phyloP scores from a whole-genome alignment of 92 coral and sea anemone genomes.

The Pocillopora meandrina region DNA sequence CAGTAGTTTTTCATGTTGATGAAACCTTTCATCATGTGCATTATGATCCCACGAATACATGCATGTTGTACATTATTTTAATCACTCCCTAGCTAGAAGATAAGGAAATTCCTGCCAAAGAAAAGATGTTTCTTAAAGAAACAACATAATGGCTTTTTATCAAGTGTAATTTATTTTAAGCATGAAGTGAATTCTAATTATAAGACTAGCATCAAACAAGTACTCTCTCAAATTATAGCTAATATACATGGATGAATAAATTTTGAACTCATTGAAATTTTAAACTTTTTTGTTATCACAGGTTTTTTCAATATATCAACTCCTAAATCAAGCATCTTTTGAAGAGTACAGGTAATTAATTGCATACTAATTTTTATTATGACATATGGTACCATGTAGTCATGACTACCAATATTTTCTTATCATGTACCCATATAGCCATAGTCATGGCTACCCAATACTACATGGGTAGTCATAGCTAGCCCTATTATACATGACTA shows the following conservation, averaged over 20 bases:
- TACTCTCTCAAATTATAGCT: background rate
- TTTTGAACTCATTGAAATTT: background rate
- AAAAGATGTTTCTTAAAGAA: too few species aligned
- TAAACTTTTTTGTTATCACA: background rate
- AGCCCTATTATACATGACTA: too few species aligned
- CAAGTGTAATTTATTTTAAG: too few species aligned
- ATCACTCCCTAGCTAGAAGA: too few species aligned
- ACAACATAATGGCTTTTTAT: too few species aligned
- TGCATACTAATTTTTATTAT: too few species aligned
- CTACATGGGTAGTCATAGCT: too few species aligned
- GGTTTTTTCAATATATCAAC: background rate
- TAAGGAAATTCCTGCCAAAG: too few species aligned
- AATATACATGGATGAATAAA: background rate
- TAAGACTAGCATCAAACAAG: too few species aligned
- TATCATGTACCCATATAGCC: background rate
- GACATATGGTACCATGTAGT: too few species aligned
- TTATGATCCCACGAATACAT: background rate
- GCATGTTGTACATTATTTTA: background rate
- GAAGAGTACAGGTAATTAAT: slow-evolving; percentile 26
- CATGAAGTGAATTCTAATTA: too few species aligned
- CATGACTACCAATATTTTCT: background rate
- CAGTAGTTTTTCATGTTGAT: background rate
- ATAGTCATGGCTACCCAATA: too few species aligned
- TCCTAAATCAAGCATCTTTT: slow-evolving; percentile 23
- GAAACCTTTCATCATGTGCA: background rate